A percentile compares a stretch with the other conserved stretches of the same genome.
Evolutionary conservation across 1,140 invertebrate species (phyloP).

Genomic region (Nylanderia fulva): DNA sequence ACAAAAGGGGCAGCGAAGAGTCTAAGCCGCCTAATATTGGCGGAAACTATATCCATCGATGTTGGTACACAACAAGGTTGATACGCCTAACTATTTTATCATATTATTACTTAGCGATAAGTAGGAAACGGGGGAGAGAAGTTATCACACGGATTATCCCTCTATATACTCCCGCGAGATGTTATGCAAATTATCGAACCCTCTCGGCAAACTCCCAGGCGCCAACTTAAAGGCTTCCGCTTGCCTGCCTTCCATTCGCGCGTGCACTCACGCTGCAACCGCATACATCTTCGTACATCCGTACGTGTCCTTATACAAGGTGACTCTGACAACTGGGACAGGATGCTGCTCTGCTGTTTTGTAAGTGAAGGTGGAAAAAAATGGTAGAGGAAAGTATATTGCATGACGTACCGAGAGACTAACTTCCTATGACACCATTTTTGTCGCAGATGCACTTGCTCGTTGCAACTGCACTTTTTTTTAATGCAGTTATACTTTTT

Average conservation of each 20-base stretch:
- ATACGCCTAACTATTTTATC: constrained; percentile 59
- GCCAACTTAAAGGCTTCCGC: constrained; percentile 50
- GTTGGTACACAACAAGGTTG: neutral
- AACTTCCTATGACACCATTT: too few species aligned
- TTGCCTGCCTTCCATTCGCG: constrained; percentile 47
- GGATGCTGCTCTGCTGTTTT: too few species aligned
- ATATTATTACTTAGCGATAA: constrained; percentile 70
- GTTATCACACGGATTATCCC: constrained; percentile 72
- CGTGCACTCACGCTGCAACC: neutral
- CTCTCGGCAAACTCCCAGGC: constrained; percentile 56
- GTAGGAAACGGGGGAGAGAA: constrained; percentile 59
- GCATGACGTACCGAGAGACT: too few species aligned
- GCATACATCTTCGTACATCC: constrained; percentile 25
- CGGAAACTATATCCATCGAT: neutral
- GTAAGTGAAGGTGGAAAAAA: too few species aligned
- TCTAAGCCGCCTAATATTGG: neutral
- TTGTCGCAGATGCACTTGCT: too few species aligned
- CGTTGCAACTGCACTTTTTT: too few species aligned
- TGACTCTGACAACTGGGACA: too few species aligned
- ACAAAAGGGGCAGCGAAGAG: neutral
- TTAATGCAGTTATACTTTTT: too few species aligned
- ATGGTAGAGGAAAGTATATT: too few species aligned
- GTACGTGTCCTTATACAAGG: neutral
- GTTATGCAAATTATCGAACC: constrained; percentile 71
- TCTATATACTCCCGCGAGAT: constrained; percentile 67